phyloP scores from a whole-genome alignment of 2,113 vertebrate genomes.

The Platysternon megacephalum region DNA sequence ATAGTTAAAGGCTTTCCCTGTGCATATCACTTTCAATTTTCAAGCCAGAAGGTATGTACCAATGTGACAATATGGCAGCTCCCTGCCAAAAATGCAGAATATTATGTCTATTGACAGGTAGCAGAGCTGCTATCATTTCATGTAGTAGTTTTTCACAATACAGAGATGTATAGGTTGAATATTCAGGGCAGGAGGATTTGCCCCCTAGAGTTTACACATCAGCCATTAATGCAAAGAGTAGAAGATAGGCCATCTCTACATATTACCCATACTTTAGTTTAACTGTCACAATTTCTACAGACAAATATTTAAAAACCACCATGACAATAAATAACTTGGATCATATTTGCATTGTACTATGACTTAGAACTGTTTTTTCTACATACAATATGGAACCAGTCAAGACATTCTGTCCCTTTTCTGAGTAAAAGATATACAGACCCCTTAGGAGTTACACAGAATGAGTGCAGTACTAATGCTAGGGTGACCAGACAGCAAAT shows the following conservation, averaged over 20 bases:
- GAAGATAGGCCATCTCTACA: not conserved
- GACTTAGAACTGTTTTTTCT: conserved; percentile 34
- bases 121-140: not conserved
- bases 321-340: conserved; percentile 27
- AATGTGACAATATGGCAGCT: not conserved
- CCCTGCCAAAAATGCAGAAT: conserved; percentile 26
- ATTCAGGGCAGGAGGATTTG: conserved; percentile 26
- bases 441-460: not conserved
- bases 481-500: no score
- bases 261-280: not conserved
- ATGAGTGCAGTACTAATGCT: conserved; percentile 13
- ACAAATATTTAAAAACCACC: not conserved
- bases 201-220: conserved; percentile 3
- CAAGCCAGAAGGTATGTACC: not conserved
- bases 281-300: conserved; percentile 10
- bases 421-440: conserved; percentile 21
- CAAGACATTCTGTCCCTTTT: conserved; percentile 32
- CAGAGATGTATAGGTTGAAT: conserved; percentile 31
- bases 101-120: conserved; percentile 35
- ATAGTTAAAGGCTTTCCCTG: not conserved
- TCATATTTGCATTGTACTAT: conserved; percentile 10
- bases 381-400: not conserved
- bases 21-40: not conserved
- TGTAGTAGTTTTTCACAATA: conserved; percentile 10
- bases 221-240: conserved; percentile 26